Evolutionary conservation across 2,797 vertebrate species (phyloP).

Genomic region (Bufotes viridis): DNA sequence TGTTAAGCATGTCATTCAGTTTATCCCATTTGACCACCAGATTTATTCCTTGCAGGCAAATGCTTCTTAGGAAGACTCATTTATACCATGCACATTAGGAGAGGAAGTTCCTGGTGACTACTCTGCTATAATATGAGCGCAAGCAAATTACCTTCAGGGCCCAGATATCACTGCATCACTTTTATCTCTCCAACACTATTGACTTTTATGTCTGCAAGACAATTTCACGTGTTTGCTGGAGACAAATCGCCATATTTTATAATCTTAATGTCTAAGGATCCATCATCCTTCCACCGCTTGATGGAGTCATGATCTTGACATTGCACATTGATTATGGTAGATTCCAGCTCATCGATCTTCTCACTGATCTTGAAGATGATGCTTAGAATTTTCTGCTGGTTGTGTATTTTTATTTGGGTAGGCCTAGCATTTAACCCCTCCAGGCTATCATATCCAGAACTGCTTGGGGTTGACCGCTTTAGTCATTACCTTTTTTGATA

Average conservation of each 20-base stretch:
- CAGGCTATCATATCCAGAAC: background rate
- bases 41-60: conserved; percentile 30
- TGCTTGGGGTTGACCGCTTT: background rate
- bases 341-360: conserved; percentile 53
- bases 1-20: background rate
- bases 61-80: conserved; percentile 7
- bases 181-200: conserved; percentile 52
- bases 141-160: background rate
- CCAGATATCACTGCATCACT: conserved; percentile 41
- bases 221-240: conserved; percentile 44
- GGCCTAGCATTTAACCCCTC: background rate
- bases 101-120: conserved; percentile 6
- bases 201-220: conserved; percentile 52
- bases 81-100: conserved; percentile 25
- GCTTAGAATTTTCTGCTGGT: background rate
- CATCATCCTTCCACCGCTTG: conserved; percentile 43
- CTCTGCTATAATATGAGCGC: background rate
- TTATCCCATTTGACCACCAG: conserved; percentile 26
- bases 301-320: conserved; percentile 51
- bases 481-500: no score
- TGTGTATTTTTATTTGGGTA: background rate
- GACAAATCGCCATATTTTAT: conserved; percentile 46
- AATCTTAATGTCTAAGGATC: conserved; percentile 38
- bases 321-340: conserved; percentile 44
- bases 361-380: conserved; percentile 28